phyloP scores from a whole-genome alignment of 2,797 vertebrate species.

The Molothrus aeneus region DNA sequence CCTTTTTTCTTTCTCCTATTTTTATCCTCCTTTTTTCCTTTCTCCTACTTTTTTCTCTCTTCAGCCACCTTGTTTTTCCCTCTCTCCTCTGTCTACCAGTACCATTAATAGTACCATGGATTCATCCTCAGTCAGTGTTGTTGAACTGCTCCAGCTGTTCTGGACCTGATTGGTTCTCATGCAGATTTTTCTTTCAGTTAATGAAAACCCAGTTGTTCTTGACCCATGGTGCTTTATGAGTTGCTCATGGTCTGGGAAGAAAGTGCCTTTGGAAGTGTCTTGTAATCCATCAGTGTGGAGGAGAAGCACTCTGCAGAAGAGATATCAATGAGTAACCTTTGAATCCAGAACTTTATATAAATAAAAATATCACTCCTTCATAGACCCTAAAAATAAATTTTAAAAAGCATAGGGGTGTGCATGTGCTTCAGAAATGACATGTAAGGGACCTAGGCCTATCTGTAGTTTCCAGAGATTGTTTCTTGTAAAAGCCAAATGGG shows the following conservation, averaged over 20 bases:
- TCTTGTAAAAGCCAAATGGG: not conserved
- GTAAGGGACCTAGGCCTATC: not conserved
- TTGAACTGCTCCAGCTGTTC: not conserved
- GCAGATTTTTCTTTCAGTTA: not conserved
- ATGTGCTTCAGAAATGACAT: not conserved
- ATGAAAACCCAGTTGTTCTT: not conserved
- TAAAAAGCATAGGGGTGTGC: accelerated
- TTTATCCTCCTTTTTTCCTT: not conserved
- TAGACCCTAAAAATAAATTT: not conserved
- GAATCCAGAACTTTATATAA: not conserved
- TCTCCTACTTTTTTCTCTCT: not conserved
- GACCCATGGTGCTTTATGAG: not conserved
- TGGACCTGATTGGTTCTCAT: not conserved
- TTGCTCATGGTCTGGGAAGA: not conserved
- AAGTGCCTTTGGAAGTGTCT: not conserved
- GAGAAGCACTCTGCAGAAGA: not conserved
- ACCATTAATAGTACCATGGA: not conserved
- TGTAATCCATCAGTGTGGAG: not conserved
- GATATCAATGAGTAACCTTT: not conserved
- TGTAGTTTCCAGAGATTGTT: not conserved
- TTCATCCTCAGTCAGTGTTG: not conserved
- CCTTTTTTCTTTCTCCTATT: not conserved
- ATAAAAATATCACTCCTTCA: not conserved
- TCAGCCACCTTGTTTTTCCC: not conserved
- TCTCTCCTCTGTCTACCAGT: not conserved